These are phyloP conservation scores for Sorex fumeus DNA, from an alignment of 2,113 vertebrate genomes.

Conservation along the genomic window DNA sequence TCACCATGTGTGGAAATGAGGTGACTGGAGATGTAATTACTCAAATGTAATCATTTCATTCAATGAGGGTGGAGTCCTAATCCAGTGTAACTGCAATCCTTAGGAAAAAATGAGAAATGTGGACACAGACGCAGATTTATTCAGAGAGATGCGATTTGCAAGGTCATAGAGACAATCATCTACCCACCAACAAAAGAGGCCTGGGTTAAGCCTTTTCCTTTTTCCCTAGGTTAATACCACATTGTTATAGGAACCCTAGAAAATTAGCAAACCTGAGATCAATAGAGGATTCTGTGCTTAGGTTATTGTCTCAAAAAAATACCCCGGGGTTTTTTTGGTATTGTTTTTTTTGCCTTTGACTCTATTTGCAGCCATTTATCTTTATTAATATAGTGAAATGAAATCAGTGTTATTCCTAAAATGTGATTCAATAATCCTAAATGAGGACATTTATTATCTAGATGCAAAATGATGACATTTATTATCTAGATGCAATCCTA, in stretches of 20 bases:
- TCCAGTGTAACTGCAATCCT: not conserved
- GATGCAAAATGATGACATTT: not conserved
- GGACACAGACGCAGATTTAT: not conserved
- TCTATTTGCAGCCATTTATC: not conserved
- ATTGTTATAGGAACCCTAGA: not conserved
- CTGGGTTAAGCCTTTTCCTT: too few relatives aligned
- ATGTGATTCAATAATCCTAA: not conserved
- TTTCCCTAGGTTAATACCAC: not conserved
- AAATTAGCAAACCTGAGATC: not conserved
- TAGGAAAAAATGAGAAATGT: not conserved
- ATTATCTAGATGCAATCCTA: not conserved
- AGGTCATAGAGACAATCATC: not conserved
- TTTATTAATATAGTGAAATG: not conserved
- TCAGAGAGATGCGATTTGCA: not conserved
- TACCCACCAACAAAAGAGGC: not conserved
- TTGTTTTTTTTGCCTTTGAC: not conserved
- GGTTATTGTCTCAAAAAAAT: not conserved
- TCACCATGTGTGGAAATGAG: not conserved
- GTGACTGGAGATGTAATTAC: not conserved
- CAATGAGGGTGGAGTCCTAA: not conserved
- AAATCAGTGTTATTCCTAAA: not conserved
- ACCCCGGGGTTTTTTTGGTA: not conserved
- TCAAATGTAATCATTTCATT: too few relatives aligned
- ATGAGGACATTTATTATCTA: not conserved
- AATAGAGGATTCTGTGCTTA: not conserved